phyloP scores from a whole-genome alignment of 1,140 invertebrate genomes.

The Brachionus rotundiformis region DNA sequence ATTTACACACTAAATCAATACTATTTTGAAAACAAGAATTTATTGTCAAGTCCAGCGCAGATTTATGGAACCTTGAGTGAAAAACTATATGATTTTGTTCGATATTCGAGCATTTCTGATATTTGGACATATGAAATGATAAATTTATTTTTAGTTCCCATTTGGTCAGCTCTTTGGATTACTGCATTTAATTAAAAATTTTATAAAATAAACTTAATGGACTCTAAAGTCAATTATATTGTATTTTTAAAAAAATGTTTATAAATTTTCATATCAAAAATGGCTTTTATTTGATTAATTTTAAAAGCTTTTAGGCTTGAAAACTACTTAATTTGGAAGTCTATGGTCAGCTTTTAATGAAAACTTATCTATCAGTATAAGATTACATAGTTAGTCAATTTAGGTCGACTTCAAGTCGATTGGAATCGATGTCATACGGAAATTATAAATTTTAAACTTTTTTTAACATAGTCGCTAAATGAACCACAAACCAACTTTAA shows the following conservation, averaged over 20 bases:
- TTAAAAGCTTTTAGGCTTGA: no score
- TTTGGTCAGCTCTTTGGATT: constrained; percentile 23
- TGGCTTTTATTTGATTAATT: no score
- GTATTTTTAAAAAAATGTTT: neutral
- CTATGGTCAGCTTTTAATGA: no score
- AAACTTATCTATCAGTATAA: no score
- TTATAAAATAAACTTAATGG: neutral
- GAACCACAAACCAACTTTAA: no score
- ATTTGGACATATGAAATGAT: constrained; percentile 44
- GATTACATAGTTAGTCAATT: no score
- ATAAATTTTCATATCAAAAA: no score
- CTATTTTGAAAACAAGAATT: neutral
- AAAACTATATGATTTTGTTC: neutral
- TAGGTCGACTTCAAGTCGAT: no score
- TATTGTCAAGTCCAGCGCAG: neutral
- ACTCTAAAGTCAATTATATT: neutral
- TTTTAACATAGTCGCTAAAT: no score
- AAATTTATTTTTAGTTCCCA: constrained; percentile 15
- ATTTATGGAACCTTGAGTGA: neutral
- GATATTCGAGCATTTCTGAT: neutral
- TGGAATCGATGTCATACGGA: no score
- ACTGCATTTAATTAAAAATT: neutral
- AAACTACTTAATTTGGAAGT: no score
- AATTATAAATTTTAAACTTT: no score
- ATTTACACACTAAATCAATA: neutral